Base-by-base conservation (phyloP, 2,888 invertebrate species). In the Zeuzera pyrina region DNA sequence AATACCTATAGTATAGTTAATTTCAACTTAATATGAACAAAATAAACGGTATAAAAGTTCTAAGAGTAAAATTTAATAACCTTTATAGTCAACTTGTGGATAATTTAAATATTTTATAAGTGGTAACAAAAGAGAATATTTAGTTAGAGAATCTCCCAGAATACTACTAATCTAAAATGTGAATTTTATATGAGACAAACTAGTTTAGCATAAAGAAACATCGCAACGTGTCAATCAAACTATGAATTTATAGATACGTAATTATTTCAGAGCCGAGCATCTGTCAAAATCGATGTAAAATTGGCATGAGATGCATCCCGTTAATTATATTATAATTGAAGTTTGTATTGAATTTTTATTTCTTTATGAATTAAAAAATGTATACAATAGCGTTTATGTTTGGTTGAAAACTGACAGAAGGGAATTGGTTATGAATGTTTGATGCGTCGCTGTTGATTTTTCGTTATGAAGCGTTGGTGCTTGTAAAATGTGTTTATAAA, bases 391-490 rank as follows among this genome's bases (percentile, higher is more conserved):
- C 51, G 54, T 45, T 51, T 41, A 52, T 62, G 48, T 68, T 65
- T 58, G 58, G 51, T 47, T 56, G 50, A 48, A 47, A 45, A 42
- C 48, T 50, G 42, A 64, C 60, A 65, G 66, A 59, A 59, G 35
- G 57, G 55, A 45, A 60, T 56, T 55, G 64, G 49, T 36, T 52
- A 59, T 79, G 73, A 77, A 83, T 81, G 47, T 68, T 76, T 74
- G 51, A 83, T 69, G 38, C 34, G 33, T 40, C 56, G 41, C 43
- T 67, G 72, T 74, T 78, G 68, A 62, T 70, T 69, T 71, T 76
- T 50, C 58, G 45, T 44, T 55, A 58, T 52, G 67, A 76, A 68
- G 81, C 73, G 78, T 76, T 57, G 62, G 62, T 46, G 57, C 62
- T 41, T 31, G 61, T 56, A 50, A 71, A 67, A 72, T 70, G 56